These are phyloP conservation scores for Thomomys bottae DNA, from an alignment of 2,113 vertebrate species.

Conservation along the genomic window DNA sequence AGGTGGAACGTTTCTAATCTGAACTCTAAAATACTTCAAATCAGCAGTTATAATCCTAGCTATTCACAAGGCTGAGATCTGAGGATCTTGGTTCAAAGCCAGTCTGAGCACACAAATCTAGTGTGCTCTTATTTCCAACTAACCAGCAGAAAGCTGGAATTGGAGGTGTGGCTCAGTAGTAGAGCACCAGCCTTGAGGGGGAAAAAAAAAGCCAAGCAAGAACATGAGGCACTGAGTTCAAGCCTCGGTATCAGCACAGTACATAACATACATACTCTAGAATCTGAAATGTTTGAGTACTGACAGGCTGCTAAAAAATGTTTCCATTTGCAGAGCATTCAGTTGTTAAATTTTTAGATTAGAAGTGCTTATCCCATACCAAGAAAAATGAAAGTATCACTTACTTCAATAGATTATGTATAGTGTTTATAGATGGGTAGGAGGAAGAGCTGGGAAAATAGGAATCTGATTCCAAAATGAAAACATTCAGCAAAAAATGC, in stretches of 20 bases:
- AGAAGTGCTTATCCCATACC: background rate
- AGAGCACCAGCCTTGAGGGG: too few relatives aligned
- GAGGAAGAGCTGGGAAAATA: background rate
- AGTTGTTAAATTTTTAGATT: background rate
- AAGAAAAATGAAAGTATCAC: background rate
- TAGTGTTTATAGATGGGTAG: too few relatives aligned
- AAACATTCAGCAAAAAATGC: background rate
- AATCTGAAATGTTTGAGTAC: background rate
- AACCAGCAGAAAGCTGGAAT: too few relatives aligned
- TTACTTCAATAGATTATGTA: background rate
- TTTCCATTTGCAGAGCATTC: background rate
- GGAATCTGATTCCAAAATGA: constrained; percentile 21
- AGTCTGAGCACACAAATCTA: too few relatives aligned
- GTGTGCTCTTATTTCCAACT: too few relatives aligned
- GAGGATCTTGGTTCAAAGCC: too few relatives aligned
- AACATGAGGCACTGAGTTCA: too few relatives aligned
- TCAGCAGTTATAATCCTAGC: too few relatives aligned
- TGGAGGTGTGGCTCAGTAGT: too few relatives aligned
- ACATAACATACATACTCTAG: background rate
- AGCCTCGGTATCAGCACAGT: too few relatives aligned
- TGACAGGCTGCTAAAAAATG: background rate
- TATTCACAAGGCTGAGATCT: too few relatives aligned
- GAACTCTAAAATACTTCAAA: background rate
- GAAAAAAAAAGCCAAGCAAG: too few relatives aligned
- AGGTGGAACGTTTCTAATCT: background rate